These are phyloP conservation scores for Harpagifer antarcticus DNA, from an alignment of 2,797 vertebrate genomes.

Conservation along the genomic window DNA sequence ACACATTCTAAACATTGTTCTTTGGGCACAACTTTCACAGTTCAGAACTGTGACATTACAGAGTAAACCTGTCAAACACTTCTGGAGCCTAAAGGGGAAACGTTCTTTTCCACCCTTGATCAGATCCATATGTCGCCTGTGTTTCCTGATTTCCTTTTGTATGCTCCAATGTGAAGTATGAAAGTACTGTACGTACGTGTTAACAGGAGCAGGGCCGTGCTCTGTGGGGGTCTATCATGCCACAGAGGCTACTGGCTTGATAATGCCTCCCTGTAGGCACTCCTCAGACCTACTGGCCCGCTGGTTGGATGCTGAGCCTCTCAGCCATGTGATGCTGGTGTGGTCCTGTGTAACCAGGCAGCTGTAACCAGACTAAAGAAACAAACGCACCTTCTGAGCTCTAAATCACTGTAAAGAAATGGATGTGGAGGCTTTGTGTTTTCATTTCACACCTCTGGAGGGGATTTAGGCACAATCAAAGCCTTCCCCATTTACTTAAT, in stretches of 20 bases:
- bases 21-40: slow-evolving; percentile 36
- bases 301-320: slow-evolving; percentile 5
- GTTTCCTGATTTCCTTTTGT: slow-evolving; percentile 42
- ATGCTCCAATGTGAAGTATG: slow-evolving; percentile 10
- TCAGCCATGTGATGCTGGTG: slow-evolving; percentile 21
- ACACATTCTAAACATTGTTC: slow-evolving; percentile 44
- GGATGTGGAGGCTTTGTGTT: slow-evolving; percentile 43
- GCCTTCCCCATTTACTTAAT: slow-evolving; percentile 17
- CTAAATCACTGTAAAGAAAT: slow-evolving; percentile 26
- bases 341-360: slow-evolving; percentile 50
- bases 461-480: slow-evolving; percentile 31
- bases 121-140: slow-evolving; percentile 53
- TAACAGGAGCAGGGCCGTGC: slow-evolving; percentile 35
- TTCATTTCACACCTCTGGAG: slow-evolving; percentile 53
- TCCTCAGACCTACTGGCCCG: slow-evolving; percentile 25
- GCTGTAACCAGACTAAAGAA: slow-evolving; percentile 35
- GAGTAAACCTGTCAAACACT: slow-evolving; percentile 36
- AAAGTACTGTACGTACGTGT: slow-evolving; percentile 33
- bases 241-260: slow-evolving; percentile 42
- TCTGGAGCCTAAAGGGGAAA: slow-evolving; percentile 22
- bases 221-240: slow-evolving; percentile 19
- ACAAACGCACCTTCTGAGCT: slow-evolving; percentile 43
- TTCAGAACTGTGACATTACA: slow-evolving; percentile 35
- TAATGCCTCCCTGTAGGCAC: slow-evolving; percentile 64
- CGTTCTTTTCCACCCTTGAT: slow-evolving; percentile 31